These are phyloP conservation scores for Triplophysa siluroides DNA, from an alignment of 2,113 vertebrate genomes.

Conservation along the genomic window DNA sequence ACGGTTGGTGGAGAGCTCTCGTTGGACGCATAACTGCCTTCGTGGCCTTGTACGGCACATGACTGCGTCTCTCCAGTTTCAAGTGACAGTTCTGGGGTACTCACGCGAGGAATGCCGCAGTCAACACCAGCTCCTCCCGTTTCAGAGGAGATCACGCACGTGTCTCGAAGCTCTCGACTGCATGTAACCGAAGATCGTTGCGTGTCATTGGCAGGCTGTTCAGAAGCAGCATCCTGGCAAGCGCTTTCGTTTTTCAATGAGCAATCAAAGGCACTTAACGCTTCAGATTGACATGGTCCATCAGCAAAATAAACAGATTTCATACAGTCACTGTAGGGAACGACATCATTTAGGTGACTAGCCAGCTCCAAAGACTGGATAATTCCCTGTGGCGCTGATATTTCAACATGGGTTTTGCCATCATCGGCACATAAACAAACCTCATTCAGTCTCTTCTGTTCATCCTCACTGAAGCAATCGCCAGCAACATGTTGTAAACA, in stretches of 20 bases:
- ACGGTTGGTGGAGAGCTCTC: not conserved
- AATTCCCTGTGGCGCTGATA: not conserved
- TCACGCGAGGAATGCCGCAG: conserved; percentile 27
- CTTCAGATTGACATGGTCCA: not conserved
- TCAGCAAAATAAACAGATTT: conserved; percentile 5
- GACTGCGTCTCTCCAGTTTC: conserved; percentile 33
- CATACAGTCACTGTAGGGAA: not conserved
- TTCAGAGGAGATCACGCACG: not conserved
- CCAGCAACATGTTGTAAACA: not conserved
- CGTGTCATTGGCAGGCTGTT: not conserved
- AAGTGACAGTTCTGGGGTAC: conserved; percentile 11
- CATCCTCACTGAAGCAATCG: not conserved
- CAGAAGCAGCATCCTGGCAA: not conserved
- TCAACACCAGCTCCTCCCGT: conserved; percentile 14
- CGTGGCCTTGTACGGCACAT: conserved; percentile 5
- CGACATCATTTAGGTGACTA: not conserved
- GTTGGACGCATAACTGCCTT: not conserved
- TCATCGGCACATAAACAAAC: not conserved
- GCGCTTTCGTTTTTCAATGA: not conserved
- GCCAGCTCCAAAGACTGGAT: not conserved
- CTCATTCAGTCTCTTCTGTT: conserved; percentile 3
- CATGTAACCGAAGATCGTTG: not conserved
- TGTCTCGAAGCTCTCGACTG: conserved; percentile 5
- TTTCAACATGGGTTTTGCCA: not conserved
- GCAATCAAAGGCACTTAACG: not conserved